Conservation (phyloP, 2,888 invertebrate genomes). For the Pachymerium ferrugineum region DNA sequence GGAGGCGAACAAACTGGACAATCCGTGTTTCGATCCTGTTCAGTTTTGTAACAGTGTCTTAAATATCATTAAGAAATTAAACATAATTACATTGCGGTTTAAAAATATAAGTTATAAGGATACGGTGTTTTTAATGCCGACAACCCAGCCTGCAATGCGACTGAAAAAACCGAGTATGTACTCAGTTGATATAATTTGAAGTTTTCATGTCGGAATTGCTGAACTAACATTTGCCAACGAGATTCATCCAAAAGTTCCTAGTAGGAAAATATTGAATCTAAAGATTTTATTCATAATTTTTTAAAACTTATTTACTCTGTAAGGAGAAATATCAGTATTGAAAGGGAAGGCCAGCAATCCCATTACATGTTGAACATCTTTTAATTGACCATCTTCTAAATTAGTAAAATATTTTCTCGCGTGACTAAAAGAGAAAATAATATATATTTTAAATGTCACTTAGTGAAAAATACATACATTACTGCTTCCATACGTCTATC, state of each 20-base stretch:
- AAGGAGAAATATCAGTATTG: conserved; percentile 58
- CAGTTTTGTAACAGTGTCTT: conserved; percentile 44
- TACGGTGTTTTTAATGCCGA: conserved; percentile 88
- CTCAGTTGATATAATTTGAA: conserved; percentile 90
- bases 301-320: conserved; percentile 36
- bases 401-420: conserved; percentile 86
- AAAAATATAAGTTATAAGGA: conserved; percentile 31
- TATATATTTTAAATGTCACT: background rate
- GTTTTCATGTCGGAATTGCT: conserved; percentile 89
- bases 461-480: conserved; percentile 48
- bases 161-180: conserved; percentile 83
- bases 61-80: background rate
- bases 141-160: conserved; percentile 84
- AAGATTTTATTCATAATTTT: background rate
- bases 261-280: conserved; percentile 29
- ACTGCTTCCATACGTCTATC: conserved; percentile 87
- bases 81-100: background rate
- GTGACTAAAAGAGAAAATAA: conserved; percentile 55
- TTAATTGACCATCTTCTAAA: conserved; percentile 78
- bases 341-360: conserved; percentile 89
- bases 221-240: conserved; percentile 78
- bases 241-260: conserved; percentile 56
- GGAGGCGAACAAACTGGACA: conserved; percentile 91
- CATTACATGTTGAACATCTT: conserved; percentile 89
- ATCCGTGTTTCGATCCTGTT: conserved; percentile 63